Conservation (phyloP, 2,888 invertebrate genomes). For the Clitarchus hookeri region DNA sequence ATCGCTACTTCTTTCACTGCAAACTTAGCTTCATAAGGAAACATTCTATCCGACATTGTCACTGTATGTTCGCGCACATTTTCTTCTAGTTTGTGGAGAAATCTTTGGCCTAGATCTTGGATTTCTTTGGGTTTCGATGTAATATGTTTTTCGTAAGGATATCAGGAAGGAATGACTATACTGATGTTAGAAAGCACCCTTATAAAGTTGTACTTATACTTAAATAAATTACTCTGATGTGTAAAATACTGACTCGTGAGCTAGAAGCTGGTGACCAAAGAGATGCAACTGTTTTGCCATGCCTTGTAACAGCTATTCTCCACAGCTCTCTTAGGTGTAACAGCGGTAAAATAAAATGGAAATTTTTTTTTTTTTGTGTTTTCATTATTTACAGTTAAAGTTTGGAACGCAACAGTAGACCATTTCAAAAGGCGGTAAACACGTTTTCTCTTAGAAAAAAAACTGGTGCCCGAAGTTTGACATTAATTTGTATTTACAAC, state of each 20-base stretch:
- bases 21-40: not conserved
- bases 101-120: not conserved
- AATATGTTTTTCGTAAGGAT: not conserved
- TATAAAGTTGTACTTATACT: not conserved
- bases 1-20: too few species aligned
- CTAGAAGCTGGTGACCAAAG: not conserved
- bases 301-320: not conserved
- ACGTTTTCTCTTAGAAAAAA: too few species aligned
- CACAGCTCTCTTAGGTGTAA: not conserved
- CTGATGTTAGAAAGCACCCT: not conserved
- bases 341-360: not conserved
- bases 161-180: not conserved
- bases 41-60: not conserved
- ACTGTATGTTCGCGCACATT: not conserved
- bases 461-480: not conserved
- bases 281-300: not conserved
- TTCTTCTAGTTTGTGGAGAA: not conserved
- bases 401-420: not conserved
- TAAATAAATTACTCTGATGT: not conserved
- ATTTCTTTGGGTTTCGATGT: not conserved
- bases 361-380: not conserved
- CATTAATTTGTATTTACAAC: not conserved
- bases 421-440: not conserved
- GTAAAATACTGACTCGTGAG: not conserved
- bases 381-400: not conserved